These are phyloP conservation scores for Tuta absoluta DNA, from an alignment of 2,888 invertebrate species.

Conservation along the genomic window DNA sequence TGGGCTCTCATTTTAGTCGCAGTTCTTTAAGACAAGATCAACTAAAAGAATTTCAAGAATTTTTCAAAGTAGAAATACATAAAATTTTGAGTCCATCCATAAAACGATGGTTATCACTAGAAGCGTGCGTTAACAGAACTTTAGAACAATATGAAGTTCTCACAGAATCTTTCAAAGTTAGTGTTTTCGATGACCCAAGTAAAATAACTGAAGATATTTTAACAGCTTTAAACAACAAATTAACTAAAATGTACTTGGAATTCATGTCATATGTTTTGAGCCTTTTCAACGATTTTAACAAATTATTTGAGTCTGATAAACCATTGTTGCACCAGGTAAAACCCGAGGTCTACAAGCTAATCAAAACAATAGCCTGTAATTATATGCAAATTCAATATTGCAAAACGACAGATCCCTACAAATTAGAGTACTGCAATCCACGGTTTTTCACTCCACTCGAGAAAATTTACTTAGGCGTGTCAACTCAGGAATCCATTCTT, in stretches of 20 bases:
- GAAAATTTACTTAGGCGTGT: background rate
- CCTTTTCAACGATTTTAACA: slow-evolving; percentile 23
- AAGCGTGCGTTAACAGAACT: slow-evolving; percentile 21
- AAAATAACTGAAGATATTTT: slow-evolving; percentile 31
- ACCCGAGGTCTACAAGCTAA: slow-evolving; percentile 28
- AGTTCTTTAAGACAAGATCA: slow-evolving; percentile 28
- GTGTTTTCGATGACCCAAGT: slow-evolving; percentile 34
- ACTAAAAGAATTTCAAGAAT: slow-evolving; percentile 30
- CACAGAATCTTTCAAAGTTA: slow-evolving; percentile 29
- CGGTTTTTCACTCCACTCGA: background rate
- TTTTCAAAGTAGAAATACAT: slow-evolving; percentile 32
- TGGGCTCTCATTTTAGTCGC: slow-evolving; percentile 34
- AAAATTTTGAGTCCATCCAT: slow-evolving; percentile 32
- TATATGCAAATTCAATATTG: background rate
- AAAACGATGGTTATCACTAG: slow-evolving; percentile 35
- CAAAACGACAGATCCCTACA: background rate
- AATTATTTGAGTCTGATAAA: slow-evolving; percentile 25
- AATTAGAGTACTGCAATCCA: background rate
- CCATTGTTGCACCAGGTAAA: slow-evolving; percentile 30
- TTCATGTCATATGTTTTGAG: slow-evolving; percentile 32
- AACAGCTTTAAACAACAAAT: slow-evolving; percentile 26
- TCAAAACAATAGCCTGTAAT: background rate
- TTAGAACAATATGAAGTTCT: slow-evolving; percentile 31
- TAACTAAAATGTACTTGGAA: slow-evolving; percentile 34
- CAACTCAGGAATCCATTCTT: background rate